These are phyloP conservation scores for Pollimyrus isidori DNA, from an alignment of 2,113 vertebrate genomes.

Conservation along the genomic window DNA sequence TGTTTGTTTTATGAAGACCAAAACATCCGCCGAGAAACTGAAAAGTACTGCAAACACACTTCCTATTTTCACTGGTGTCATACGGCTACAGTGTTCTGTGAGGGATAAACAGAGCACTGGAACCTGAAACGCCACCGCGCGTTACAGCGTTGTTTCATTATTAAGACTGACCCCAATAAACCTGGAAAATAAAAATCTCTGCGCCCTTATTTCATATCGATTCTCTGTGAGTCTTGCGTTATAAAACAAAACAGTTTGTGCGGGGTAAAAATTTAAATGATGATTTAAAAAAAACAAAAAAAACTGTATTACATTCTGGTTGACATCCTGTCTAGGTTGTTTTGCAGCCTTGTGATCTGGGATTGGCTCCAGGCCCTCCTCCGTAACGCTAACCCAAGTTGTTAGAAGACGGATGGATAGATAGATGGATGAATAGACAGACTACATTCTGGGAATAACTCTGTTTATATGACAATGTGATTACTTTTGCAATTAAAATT, in stretches of 20 bases:
- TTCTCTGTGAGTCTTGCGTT: neutral
- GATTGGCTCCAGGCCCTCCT: neutral
- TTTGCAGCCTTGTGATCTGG: neutral
- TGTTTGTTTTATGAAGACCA: neutral
- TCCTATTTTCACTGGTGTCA: constrained; percentile 51
- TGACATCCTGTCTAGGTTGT: neutral
- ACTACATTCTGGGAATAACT: constrained; percentile 45
- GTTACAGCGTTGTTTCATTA: neutral
- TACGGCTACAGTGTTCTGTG: constrained; percentile 20
- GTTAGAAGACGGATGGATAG: neutral
- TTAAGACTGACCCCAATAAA: neutral
- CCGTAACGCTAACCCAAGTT: neutral
- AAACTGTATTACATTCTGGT: neutral
- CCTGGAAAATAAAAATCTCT: neutral
- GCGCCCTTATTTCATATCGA: neutral
- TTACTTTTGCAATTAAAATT: neutral
- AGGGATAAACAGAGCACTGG: constrained; percentile 16
- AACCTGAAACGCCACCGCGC: neutral
- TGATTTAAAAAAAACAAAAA: neutral
- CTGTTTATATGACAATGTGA: neutral
- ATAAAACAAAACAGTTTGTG: neutral
- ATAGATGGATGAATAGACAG: neutral
- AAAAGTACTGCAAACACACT: constrained; percentile 4
- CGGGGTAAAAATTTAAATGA: neutral
- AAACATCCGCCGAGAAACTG: constrained; percentile 11